Percentiles rank a stretch among this genome's conserved stretches.
These are phyloP conservation scores for Orthosia incerta DNA, from an alignment of 2,888 invertebrate genomes.

Conservation along the genomic window DNA sequence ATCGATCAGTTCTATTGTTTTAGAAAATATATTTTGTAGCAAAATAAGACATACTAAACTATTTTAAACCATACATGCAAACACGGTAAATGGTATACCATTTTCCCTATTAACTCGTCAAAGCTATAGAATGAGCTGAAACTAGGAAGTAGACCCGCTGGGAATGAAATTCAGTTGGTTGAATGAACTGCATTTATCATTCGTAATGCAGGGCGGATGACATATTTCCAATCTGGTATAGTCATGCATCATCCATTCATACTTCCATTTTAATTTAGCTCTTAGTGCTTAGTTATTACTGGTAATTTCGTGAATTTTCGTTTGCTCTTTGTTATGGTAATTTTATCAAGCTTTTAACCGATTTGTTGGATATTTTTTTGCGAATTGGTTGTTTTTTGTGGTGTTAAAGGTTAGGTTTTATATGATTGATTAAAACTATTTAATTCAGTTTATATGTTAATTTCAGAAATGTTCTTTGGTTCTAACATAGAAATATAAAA, in stretches of 20 bases:
- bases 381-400: background rate
- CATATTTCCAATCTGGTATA: slow-evolving; percentile 62
- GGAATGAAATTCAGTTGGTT: slow-evolving; percentile 54
- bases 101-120: slow-evolving; percentile 39
- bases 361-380: background rate
- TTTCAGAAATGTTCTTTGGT: too few species aligned
- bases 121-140: slow-evolving; percentile 30
- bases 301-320: slow-evolving; percentile 3
- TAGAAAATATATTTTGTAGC: too few species aligned
- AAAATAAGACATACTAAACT: background rate
- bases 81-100: background rate
- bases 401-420: too few species aligned
- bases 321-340: background rate
- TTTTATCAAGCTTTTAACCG: background rate
- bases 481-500: too few species aligned
- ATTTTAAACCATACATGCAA: background rate
- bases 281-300: slow-evolving; percentile 22
- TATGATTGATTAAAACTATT: too few species aligned
- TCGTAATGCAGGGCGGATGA: slow-evolving; percentile 60
- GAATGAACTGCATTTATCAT: slow-evolving; percentile 61
- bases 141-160: slow-evolving; percentile 14
- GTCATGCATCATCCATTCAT: slow-evolving; percentile 58
- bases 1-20: too few species aligned
- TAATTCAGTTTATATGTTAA: too few species aligned
- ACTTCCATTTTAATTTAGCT: slow-evolving; percentile 51